phyloP scores from a whole-genome alignment of 2,797 vertebrate species.

The Garrulus glandarius region DNA sequence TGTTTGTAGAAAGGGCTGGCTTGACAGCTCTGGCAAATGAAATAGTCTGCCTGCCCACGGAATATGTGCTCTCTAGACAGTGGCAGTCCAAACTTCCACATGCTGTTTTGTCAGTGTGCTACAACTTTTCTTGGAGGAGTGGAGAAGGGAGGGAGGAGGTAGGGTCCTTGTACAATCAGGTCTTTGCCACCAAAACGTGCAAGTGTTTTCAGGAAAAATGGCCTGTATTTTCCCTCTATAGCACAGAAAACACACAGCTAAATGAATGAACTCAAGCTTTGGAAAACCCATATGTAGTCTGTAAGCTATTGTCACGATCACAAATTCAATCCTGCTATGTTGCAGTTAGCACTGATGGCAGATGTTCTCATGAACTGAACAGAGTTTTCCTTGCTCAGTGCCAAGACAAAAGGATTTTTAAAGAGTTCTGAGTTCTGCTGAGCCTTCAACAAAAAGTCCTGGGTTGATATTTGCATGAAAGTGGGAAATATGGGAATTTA shows the following conservation, averaged over 20 bases:
- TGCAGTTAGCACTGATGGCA: neutral
- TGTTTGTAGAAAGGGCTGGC: slow-evolving; percentile 44
- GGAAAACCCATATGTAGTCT: neutral
- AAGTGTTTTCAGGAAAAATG: neutral
- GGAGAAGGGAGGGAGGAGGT: neutral
- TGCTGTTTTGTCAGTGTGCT: slow-evolving; percentile 13
- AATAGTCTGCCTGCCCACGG: slow-evolving; percentile 63
- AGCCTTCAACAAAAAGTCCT: neutral
- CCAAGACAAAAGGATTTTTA: neutral
- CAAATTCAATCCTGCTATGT: neutral
- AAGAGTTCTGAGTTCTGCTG: neutral
- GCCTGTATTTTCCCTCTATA: neutral
- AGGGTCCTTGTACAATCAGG: neutral
- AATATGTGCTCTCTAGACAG: slow-evolving; percentile 40
- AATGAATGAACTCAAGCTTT: neutral
- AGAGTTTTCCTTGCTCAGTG: neutral
- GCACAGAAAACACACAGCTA: neutral
- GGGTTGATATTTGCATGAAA: neutral
- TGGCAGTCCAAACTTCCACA: slow-evolving; percentile 59
- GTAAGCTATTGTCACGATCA: neutral
- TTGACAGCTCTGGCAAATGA: slow-evolving; percentile 58
- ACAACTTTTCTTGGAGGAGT: neutral
- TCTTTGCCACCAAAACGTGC: neutral
- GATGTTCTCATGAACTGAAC: neutral
- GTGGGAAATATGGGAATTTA: neutral